These are phyloP conservation scores for Orthosia gracilis DNA, from an alignment of 2,888 invertebrate genomes.

Conservation along the genomic window DNA sequence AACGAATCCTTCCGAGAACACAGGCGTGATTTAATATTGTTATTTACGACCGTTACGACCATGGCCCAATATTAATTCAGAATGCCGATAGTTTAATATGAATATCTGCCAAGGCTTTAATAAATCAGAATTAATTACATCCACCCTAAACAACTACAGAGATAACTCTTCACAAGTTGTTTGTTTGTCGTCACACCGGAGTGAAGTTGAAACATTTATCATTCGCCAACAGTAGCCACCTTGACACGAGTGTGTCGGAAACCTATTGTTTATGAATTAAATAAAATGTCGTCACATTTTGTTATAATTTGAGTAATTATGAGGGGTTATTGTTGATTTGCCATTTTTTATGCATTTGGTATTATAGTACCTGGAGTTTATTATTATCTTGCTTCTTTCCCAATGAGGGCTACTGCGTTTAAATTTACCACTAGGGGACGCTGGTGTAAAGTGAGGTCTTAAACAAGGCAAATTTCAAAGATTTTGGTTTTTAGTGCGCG, in stretches of 20 bases:
- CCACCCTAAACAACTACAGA: conserved; percentile 12
- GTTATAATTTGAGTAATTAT: conserved; percentile 29
- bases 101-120: neutral
- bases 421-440: no score
- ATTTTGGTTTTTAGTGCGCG: no score
- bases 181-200: conserved; percentile 5
- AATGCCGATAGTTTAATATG: neutral
- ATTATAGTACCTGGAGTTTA: no score
- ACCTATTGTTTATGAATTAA: conserved; percentile 29
- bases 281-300: conserved; percentile 19
- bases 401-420: no score
- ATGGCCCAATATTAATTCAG: neutral
- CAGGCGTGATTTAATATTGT: no score
- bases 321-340: neutral
- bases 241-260: conserved; percentile 8
- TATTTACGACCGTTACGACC: no score
- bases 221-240: conserved; percentile 27
- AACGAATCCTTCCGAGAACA: no score
- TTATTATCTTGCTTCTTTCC: no score
- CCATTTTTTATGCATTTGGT: no score
- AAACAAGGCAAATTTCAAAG: no score
- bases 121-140: conserved; percentile 46
- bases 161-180: conserved; percentile 25
- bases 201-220: conserved; percentile 51
- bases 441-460: no score